A percentile compares a stretch with the other conserved stretches of the same genome.
Conservation (phyloP, 2,113 vertebrate genomes). For the Daboia siamensis region DNA sequence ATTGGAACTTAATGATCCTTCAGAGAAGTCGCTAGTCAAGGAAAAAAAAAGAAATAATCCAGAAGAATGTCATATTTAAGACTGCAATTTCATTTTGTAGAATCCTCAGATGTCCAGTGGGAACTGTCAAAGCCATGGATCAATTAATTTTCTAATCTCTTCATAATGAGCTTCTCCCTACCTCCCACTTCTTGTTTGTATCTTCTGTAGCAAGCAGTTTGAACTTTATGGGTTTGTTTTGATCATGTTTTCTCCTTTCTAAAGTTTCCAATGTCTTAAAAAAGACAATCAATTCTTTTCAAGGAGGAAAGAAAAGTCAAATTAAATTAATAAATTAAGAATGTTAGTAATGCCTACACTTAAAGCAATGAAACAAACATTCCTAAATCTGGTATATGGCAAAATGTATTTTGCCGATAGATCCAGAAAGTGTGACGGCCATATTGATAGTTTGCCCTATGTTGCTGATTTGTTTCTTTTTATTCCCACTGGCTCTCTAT, state of each 20-base stretch:
- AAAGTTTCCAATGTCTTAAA: constrained; percentile 20
- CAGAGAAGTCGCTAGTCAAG: constrained; percentile 27
- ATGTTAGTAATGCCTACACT: not conserved
- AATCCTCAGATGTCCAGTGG: constrained; percentile 47
- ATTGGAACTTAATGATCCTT: constrained; percentile 58
- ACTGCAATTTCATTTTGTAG: constrained; percentile 36
- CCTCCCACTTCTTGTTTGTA: constrained; percentile 45
- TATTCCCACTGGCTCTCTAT: constrained; percentile 43
- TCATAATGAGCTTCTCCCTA: constrained; percentile 50
- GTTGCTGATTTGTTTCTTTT: constrained; percentile 48
- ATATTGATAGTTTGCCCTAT: constrained; percentile 36
- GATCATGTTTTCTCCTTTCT: constrained; percentile 25
- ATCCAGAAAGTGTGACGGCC: constrained; percentile 13
- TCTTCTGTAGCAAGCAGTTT: constrained; percentile 40
- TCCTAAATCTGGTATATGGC: constrained; percentile 19
- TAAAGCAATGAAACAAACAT: constrained; percentile 40
- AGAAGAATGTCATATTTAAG: constrained; percentile 47
- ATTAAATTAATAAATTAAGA: constrained; percentile 17
- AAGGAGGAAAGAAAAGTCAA: constrained; percentile 10
- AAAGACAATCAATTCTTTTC: constrained; percentile 17
- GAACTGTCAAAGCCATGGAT: constrained; percentile 48
- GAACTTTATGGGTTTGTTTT: constrained; percentile 39
- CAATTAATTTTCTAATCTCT: constrained; percentile 59
- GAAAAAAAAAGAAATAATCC: constrained; percentile 40
- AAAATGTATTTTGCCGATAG: constrained; percentile 43